Percentiles rank a stretch among this genome's conserved stretches.
These are phyloP conservation scores for Meteorus colon DNA, from an alignment of 2,888 invertebrate genomes.

Conservation along the genomic window DNA sequence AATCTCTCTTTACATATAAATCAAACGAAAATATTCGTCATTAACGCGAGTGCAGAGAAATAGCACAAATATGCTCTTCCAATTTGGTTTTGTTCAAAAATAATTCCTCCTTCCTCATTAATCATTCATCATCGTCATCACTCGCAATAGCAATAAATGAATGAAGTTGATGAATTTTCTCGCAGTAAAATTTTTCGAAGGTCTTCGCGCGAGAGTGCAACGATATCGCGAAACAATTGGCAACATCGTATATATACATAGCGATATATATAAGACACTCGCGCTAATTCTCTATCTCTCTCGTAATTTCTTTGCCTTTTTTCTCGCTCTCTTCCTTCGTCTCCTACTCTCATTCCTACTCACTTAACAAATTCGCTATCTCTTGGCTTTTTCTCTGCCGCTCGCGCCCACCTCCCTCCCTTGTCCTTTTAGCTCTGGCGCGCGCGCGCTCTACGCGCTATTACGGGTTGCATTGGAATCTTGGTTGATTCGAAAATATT, in stretches of 20 bases:
- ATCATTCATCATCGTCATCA: neutral
- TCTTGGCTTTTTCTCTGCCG: constrained; percentile 26
- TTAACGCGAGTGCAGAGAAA: no score
- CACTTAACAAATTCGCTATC: neutral
- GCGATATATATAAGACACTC: constrained; percentile 19
- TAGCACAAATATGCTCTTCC: no score
- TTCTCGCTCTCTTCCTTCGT: neutral
- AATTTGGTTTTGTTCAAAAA: no score
- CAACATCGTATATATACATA: constrained; percentile 47
- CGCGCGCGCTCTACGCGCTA: constrained; percentile 43
- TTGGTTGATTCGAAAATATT: constrained; percentile 67
- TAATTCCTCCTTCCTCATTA: no score
- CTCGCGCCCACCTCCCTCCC: constrained; percentile 28
- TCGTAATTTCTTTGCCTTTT: neutral
- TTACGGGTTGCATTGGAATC: constrained; percentile 52
- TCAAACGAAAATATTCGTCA: no score
- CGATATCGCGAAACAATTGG: constrained; percentile 49
- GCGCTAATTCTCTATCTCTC: constrained; percentile 21
- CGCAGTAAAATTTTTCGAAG: constrained; percentile 1
- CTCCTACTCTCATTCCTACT: no score
- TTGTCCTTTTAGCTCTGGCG: constrained; percentile 25
- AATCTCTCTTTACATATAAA: no score
- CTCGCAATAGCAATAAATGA: neutral
- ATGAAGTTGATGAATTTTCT: neutral
- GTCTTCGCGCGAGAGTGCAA: constrained; percentile 1